These are phyloP conservation scores for Panulirus ornatus DNA, from an alignment of 1,140 invertebrate genomes.

Conservation along the genomic window DNA sequence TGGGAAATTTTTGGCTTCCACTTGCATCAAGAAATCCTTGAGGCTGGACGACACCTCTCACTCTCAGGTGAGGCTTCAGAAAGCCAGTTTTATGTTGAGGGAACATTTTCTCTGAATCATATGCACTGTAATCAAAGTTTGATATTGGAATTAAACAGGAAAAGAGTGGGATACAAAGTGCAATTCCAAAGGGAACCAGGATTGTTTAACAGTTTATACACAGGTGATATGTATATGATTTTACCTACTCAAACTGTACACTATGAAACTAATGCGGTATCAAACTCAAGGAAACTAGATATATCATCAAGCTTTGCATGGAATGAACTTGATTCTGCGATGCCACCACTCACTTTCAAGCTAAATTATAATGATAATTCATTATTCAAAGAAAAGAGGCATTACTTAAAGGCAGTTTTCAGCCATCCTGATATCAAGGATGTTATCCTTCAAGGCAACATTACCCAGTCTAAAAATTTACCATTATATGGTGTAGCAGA, in stretches of 20 bases:
- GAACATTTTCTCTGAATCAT: slow-evolving; percentile 2
- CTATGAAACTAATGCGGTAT: neutral
- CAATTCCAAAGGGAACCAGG: slow-evolving; percentile 38
- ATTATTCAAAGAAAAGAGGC: slow-evolving; percentile 21
- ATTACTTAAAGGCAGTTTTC: slow-evolving; percentile 32
- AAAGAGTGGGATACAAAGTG: slow-evolving; percentile 37
- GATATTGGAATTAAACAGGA: slow-evolving; percentile 31
- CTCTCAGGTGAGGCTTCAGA: slow-evolving; percentile 3
- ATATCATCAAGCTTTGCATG: slow-evolving; percentile 36
- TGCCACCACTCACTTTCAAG: slow-evolving; percentile 20
- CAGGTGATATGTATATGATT: neutral
- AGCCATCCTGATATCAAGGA: slow-evolving; percentile 46
- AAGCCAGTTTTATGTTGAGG: slow-evolving; percentile 13
- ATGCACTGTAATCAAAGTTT: slow-evolving; percentile 34
- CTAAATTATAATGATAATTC: slow-evolving; percentile 50
- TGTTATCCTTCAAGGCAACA: slow-evolving; percentile 25
- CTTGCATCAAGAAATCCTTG: slow-evolving; percentile 33
- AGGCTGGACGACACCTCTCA: slow-evolving; percentile 33
- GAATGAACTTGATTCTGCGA: slow-evolving; percentile 17
- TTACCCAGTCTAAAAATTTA: slow-evolving; percentile 5
- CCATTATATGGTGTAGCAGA: slow-evolving; percentile 32
- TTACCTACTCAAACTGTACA: slow-evolving; percentile 39
- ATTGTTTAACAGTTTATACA: neutral
- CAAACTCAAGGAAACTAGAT: slow-evolving; percentile 13
- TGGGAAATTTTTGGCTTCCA: slow-evolving; percentile 37